These are phyloP conservation scores for Globodera ellingtonae DNA, from an alignment of 1,140 invertebrate genomes.

Conservation along the genomic window DNA sequence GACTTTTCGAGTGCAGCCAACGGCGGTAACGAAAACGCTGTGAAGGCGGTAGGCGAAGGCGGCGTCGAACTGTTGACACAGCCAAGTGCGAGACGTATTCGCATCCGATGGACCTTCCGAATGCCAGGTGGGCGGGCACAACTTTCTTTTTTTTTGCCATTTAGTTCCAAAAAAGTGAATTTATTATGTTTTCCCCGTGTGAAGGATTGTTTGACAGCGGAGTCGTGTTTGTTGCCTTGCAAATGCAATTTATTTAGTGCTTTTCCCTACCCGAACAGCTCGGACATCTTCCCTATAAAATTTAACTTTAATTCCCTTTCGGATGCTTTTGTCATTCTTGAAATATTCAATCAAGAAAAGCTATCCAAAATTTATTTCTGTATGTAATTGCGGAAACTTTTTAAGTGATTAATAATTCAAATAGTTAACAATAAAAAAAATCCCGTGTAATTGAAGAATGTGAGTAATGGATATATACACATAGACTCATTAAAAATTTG, in stretches of 20 bases:
- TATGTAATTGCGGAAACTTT: too few species aligned
- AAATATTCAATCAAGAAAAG: too few species aligned
- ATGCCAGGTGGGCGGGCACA: not conserved
- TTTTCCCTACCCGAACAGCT: not conserved
- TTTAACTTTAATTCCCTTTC: too few species aligned
- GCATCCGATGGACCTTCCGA: conserved; percentile 3
- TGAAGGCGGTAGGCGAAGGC: not conserved
- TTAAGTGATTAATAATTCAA: not conserved
- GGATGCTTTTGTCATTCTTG: too few species aligned
- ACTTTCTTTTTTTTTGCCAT: not conserved
- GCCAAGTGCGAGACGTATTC: conserved; percentile 14
- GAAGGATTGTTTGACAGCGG: not conserved
- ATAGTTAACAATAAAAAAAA: not conserved
- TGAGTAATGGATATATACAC: not conserved
- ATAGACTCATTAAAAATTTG: too few species aligned
- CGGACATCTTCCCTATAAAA: too few species aligned
- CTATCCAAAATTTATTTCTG: too few species aligned
- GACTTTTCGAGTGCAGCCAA: not conserved
- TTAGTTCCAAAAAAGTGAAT: not conserved
- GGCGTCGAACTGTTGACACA: not conserved
- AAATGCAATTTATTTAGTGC: not conserved
- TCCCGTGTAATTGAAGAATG: not conserved
- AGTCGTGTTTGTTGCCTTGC: too few species aligned
- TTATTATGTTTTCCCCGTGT: not conserved
- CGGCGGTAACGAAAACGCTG: not conserved